These are phyloP conservation scores for Taurulus bubalis DNA, from an alignment of 2,113 vertebrate genomes.

Conservation along the genomic window DNA sequence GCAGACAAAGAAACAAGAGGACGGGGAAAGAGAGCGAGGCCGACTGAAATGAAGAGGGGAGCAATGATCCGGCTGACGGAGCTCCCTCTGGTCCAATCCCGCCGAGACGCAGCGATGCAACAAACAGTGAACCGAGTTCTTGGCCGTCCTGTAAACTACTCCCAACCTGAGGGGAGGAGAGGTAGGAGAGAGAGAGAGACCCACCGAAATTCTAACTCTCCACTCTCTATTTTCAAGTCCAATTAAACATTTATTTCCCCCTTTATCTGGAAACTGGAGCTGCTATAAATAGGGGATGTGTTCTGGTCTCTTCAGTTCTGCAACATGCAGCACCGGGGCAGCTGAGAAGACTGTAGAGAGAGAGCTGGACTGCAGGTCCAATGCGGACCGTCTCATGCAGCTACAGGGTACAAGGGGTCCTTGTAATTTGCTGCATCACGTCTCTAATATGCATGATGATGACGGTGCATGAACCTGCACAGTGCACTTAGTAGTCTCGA, in stretches of 20 bases:
- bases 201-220: slow-evolving; percentile 57
- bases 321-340: slow-evolving; percentile 19
- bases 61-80: slow-evolving; percentile 47
- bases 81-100: slow-evolving; percentile 46
- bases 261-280: slow-evolving; percentile 52
- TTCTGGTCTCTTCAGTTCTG: slow-evolving; percentile 39
- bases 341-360: slow-evolving; percentile 10
- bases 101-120: slow-evolving; percentile 10
- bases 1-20: neutral
- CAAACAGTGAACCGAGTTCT: slow-evolving; percentile 34
- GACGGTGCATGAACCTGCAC: neutral
- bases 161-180: slow-evolving; percentile 1
- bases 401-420: neutral
- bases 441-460: neutral
- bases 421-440: slow-evolving; percentile 25
- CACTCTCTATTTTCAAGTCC: slow-evolving; percentile 63
- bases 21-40: slow-evolving; percentile 4
- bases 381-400: neutral
- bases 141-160: slow-evolving; percentile 39
- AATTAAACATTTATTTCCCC: slow-evolving; percentile 71
- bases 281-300: slow-evolving; percentile 58
- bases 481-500: neutral
- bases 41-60: slow-evolving; percentile 29
- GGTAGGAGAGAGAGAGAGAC: neutral
- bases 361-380: neutral